A percentile compares a stretch with the other conserved stretches of the same genome.
These are phyloP conservation scores for Melipona beecheii DNA, from an alignment of 2,888 invertebrate species.

Conservation along the genomic window DNA sequence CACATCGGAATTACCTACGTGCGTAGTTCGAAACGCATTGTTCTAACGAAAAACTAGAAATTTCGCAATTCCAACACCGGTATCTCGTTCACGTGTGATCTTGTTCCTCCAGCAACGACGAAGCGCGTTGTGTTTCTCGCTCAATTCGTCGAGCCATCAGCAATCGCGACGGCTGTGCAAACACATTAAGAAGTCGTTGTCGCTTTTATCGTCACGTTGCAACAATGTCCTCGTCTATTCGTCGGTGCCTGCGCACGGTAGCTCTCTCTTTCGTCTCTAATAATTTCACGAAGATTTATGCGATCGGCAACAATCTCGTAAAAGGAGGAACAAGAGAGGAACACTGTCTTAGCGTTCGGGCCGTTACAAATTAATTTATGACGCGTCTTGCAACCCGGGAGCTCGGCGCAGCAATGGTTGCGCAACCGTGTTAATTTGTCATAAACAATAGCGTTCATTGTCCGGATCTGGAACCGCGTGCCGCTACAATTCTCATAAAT, in stretches of 20 bases:
- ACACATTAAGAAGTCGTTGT: not conserved
- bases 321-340: constrained; percentile 12
- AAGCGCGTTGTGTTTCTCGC: not conserved
- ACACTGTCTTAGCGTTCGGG: constrained; percentile 10
- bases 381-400: constrained; percentile 11
- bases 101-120: not conserved
- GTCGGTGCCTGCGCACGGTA: not conserved
- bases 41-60: not conserved
- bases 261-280: not conserved
- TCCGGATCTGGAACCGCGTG: constrained; percentile 21
- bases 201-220: not conserved
- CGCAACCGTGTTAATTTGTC: constrained; percentile 62
- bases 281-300: not conserved
- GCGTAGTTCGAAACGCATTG: too few relatives aligned
- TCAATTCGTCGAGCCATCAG: not conserved
- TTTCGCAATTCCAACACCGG: not conserved
- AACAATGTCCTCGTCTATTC: constrained; percentile 1
- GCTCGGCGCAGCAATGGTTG: constrained; percentile 4
- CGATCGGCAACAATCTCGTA: not conserved
- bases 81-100: not conserved
- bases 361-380: constrained; percentile 59
- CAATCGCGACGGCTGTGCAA: not conserved
- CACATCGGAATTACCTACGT: not conserved
- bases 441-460: constrained; percentile 60
- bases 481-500: constrained; percentile 54